Conservation (phyloP, 2,113 vertebrate genomes). For the Dicaeum eximium region DNA sequence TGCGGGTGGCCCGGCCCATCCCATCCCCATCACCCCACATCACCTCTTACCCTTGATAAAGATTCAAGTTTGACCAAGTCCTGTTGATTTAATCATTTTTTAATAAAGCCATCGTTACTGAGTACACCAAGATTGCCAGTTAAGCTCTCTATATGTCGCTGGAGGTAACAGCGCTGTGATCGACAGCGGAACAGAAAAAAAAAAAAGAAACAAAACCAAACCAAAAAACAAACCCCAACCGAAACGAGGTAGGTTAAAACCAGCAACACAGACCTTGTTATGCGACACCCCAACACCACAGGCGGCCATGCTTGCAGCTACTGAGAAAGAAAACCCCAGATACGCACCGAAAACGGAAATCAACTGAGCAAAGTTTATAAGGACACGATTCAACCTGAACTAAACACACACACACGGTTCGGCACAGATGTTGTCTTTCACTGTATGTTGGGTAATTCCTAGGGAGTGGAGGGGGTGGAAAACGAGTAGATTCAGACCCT, state of each 20-base stretch:
- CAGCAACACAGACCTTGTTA: conserved; percentile 78
- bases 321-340: conserved; percentile 72
- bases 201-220: background rate
- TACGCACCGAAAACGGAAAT: conserved; percentile 73
- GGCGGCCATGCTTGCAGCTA: conserved; percentile 82
- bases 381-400: conserved; percentile 78
- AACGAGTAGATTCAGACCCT: conserved; percentile 64
- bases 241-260: conserved; percentile 89
- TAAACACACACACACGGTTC: conserved; percentile 79
- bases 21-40: background rate
- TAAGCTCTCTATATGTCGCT: conserved; percentile 78
- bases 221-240: conserved; percentile 60
- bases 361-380: conserved; percentile 78
- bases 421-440: conserved; percentile 76
- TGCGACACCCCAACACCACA: conserved; percentile 78
- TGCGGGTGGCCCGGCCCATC: background rate
- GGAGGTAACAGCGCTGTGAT: conserved; percentile 77
- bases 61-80: conserved; percentile 67
- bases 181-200: conserved; percentile 68
- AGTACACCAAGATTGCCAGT: conserved; percentile 73
- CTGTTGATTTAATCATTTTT: conserved; percentile 66
- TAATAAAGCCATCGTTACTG: conserved; percentile 58
- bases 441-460: conserved; percentile 73
- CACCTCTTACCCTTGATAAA: conserved; percentile 3
- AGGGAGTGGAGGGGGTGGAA: conserved; percentile 53